phyloP scores from a whole-genome alignment of 2,888 invertebrate species.

The Agriopis aurantiaria region DNA sequence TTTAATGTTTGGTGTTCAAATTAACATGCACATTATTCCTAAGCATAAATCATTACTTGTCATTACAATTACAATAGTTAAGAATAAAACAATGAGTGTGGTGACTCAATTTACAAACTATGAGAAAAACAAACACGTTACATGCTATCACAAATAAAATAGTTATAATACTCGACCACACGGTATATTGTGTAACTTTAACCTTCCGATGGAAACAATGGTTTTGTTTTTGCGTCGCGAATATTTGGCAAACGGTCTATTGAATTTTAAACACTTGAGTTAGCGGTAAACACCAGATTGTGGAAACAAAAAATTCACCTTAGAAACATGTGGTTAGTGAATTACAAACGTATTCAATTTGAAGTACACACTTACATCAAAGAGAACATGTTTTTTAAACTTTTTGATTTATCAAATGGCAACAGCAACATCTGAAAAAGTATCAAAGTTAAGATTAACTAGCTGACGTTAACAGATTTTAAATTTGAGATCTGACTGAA shows the following conservation, averaged over 20 bases:
- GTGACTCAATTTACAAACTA: constrained; percentile 27
- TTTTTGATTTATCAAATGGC: constrained; percentile 21
- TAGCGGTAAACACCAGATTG: constrained; percentile 19
- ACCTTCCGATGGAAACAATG: constrained; percentile 38
- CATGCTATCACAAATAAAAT: constrained; percentile 23
- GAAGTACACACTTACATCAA: constrained; percentile 17
- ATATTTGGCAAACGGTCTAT: constrained; percentile 36
- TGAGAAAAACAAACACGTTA: constrained; percentile 25
- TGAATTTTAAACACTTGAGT: constrained; percentile 31
- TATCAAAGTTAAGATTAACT: constrained; percentile 16
- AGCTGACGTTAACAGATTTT: constrained; percentile 39
- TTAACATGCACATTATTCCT: constrained; percentile 6
- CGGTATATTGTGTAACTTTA: constrained; percentile 24
- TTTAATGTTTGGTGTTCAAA: neutral
- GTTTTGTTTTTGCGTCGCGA: constrained; percentile 41
- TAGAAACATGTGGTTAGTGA: constrained; percentile 12
- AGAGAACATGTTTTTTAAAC: constrained; percentile 7
- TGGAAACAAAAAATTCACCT: constrained; percentile 9
- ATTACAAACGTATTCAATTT: constrained; percentile 6
- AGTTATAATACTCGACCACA: constrained; percentile 31
- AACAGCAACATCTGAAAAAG: constrained; percentile 5
- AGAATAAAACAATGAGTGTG: neutral
- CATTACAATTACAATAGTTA: constrained; percentile 6
- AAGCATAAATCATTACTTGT: constrained; percentile 10
- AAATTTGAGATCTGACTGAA: constrained; percentile 28